These are phyloP conservation scores for Bradysia coprophila DNA, from an alignment of 1,140 invertebrate genomes.

Conservation along the genomic window DNA sequence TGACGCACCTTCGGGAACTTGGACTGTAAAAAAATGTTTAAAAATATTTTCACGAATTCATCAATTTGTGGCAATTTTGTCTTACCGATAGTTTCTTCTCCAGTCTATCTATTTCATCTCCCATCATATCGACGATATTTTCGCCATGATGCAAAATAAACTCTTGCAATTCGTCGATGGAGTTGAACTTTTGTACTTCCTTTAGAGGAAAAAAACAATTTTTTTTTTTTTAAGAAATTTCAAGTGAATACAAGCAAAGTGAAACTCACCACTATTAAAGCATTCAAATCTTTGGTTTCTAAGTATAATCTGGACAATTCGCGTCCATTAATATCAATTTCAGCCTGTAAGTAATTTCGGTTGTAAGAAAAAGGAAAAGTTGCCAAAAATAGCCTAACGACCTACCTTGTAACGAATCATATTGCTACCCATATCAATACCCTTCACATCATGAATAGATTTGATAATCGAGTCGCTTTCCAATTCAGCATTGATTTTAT, in stretches of 20 bases:
- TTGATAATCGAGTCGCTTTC: slow-evolving; percentile 73
- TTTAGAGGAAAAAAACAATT: too few species aligned
- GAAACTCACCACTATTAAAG: slow-evolving; percentile 39
- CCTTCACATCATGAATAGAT: slow-evolving; percentile 78
- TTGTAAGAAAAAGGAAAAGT: background rate
- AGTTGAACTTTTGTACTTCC: slow-evolving; percentile 56
- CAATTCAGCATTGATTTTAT: slow-evolving; percentile 58
- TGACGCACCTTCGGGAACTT: too few species aligned
- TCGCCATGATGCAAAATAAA: slow-evolving; percentile 77
- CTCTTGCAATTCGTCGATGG: slow-evolving; percentile 52
- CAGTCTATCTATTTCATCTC: slow-evolving; percentile 75
- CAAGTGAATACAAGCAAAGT: slow-evolving; percentile 5
- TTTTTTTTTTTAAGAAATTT: too few species aligned
- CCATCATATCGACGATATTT: slow-evolving; percentile 70
- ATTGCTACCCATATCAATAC: slow-evolving; percentile 70
- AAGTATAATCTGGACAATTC: slow-evolving; percentile 67
- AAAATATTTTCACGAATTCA: too few species aligned
- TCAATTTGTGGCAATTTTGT: too few species aligned
- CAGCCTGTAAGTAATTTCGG: too few species aligned
- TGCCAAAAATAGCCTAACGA: background rate
- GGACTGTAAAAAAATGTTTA: too few species aligned
- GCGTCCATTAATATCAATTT: slow-evolving; percentile 76
- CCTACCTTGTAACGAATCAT: slow-evolving; percentile 75
- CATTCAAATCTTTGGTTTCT: slow-evolving; percentile 55
- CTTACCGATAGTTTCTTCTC: slow-evolving; percentile 63